Conservation (phyloP, 2,113 vertebrate species). For the Anarhynchus alexandrinus region DNA sequence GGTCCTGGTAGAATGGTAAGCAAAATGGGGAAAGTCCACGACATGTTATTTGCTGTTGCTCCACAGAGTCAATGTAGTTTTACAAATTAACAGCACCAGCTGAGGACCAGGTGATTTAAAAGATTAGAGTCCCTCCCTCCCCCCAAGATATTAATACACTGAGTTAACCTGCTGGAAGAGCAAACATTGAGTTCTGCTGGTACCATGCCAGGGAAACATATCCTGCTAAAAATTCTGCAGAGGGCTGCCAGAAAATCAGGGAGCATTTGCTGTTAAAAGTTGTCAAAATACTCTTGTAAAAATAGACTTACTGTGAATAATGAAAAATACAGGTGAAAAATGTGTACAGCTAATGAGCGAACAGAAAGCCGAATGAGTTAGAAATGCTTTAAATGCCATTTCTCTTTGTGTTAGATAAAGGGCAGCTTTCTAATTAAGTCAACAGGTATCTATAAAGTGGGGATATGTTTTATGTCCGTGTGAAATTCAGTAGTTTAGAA, state of each 20-base stretch:
- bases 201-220: not conserved
- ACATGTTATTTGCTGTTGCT: not conserved
- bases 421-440: not conserved
- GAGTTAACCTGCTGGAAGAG: not conserved
- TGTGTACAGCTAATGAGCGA: constrained; percentile 14
- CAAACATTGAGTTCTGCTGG: not conserved
- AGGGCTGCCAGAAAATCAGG: constrained; percentile 25
- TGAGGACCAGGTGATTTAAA: not conserved
- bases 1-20: not conserved
- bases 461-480: not conserved
- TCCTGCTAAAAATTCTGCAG: constrained; percentile 8
- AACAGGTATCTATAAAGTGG: not conserved
- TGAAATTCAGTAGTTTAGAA: not conserved
- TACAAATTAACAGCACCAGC: not conserved
- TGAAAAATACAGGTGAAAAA: constrained; percentile 45
- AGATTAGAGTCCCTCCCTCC: not conserved
- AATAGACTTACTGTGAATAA: constrained; percentile 40
- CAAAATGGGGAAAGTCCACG: not conserved
- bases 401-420: not conserved
- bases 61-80: not conserved
- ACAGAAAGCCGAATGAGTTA: not conserved
- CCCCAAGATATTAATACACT: not conserved
- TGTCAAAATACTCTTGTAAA: constrained; percentile 54
- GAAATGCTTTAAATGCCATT: not conserved
- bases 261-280: constrained; percentile 29